Percentiles rank a stretch among this genome's conserved stretches.
Conservation (phyloP, 2,113 vertebrate genomes). For the Aleadryas rufinucha region DNA sequence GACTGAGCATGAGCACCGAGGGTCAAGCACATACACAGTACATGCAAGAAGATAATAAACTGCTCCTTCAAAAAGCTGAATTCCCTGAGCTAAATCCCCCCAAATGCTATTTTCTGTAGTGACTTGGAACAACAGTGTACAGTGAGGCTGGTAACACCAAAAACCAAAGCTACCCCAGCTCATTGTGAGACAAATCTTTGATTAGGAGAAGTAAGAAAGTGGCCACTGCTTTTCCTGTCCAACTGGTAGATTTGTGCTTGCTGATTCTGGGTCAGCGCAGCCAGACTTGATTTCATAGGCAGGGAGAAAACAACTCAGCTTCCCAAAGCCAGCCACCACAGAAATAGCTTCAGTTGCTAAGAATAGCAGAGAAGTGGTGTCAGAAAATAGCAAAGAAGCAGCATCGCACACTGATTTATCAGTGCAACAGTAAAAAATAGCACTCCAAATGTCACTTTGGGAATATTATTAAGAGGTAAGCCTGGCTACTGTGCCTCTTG, state of each 20-base stretch:
- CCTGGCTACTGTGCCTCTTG: neutral
- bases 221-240: neutral
- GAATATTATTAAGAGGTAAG: slow-evolving; percentile 36
- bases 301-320: slow-evolving; percentile 3
- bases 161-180: neutral
- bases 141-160: neutral
- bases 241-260: neutral
- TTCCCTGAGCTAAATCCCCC: neutral
- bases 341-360: slow-evolving; percentile 42
- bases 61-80: neutral
- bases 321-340: slow-evolving; percentile 1
- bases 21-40: neutral
- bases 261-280: slow-evolving; percentile 22
- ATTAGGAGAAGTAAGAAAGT: neutral
- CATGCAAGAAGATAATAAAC: neutral
- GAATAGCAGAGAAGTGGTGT: slow-evolving; percentile 37
- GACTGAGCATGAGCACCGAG: rapidly evolving
- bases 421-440: slow-evolving; percentile 34
- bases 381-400: slow-evolving; percentile 56
- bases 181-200: neutral
- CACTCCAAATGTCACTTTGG: slow-evolving; percentile 42
- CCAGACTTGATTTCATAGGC: neutral
- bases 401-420: slow-evolving; percentile 16
- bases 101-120: neutral
- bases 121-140: neutral